Percentiles rank a stretch among this genome's conserved stretches.
Evolutionary conservation across 2,888 invertebrate species (phyloP).

Genomic region (Drosophila neutralis): DNA sequence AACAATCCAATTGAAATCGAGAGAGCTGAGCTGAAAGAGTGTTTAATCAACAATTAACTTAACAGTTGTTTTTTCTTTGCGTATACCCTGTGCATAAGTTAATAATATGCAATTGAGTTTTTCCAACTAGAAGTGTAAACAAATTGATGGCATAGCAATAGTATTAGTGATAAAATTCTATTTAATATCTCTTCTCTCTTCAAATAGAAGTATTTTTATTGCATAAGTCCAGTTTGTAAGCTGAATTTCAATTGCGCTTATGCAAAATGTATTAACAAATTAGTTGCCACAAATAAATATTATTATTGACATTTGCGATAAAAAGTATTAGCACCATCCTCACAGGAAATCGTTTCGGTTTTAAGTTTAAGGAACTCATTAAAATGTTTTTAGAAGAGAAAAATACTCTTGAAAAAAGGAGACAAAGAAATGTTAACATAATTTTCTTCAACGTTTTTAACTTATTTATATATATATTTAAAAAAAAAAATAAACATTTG

Average conservation of each 20-base stretch:
- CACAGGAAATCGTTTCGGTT: not conserved
- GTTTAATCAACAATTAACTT: slow-evolving; percentile 1
- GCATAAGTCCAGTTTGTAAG: not conserved
- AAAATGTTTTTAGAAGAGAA: not conserved
- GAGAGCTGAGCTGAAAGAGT: slow-evolving; percentile 26
- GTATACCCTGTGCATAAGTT: not conserved
- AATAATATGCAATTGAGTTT: not conserved
- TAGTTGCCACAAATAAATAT: not conserved
- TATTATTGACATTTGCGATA: not conserved
- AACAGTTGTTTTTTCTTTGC: not conserved
- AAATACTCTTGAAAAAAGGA: not conserved
- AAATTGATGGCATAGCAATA: not conserved
- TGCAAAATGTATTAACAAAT: not conserved
- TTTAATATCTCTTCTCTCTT: not conserved
- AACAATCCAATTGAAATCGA: slow-evolving; percentile 42
- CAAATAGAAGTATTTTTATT: not conserved
- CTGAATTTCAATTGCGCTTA: not conserved
- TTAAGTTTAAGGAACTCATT: not conserved
- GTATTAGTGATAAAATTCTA: not conserved
- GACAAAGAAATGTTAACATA: not conserved
- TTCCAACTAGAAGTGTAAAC: not conserved
- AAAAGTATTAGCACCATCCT: not conserved
- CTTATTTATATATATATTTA: too few relatives aligned
- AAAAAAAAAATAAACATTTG: too few relatives aligned
- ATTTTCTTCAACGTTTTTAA: not conserved